These are phyloP conservation scores for Hirudo medicinalis DNA, from an alignment of 1,140 invertebrate species.

Conservation along the genomic window DNA sequence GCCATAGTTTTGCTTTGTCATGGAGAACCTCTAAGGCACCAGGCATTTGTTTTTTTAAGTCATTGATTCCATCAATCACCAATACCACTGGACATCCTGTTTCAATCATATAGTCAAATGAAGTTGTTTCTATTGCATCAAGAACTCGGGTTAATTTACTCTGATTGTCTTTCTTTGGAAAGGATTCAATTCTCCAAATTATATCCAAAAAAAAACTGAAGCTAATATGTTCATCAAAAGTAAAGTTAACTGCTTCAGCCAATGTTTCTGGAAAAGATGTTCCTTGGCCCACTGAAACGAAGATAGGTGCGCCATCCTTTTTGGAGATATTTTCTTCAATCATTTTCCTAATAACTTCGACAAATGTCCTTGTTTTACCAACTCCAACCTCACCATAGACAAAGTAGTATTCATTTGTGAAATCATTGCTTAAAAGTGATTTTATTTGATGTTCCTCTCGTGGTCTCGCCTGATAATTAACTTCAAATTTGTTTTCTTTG, in stretches of 20 bases:
- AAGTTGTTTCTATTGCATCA: slow-evolving; percentile 20
- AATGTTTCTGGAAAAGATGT: slow-evolving; percentile 19
- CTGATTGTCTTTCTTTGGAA: slow-evolving; percentile 20
- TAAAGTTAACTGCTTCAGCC: slow-evolving; percentile 21
- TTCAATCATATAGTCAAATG: slow-evolving; percentile 15
- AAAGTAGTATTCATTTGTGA: slow-evolving; percentile 21
- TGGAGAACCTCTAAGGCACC: slow-evolving; percentile 17
- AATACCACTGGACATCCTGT: slow-evolving; percentile 16
- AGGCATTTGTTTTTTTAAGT: slow-evolving; percentile 16
- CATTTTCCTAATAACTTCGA: slow-evolving; percentile 19
- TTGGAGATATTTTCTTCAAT: not conserved
- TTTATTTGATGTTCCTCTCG: slow-evolving; percentile 1
- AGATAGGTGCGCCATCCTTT: slow-evolving; percentile 19
- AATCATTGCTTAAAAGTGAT: not conserved
- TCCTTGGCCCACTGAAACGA: slow-evolving; percentile 16
- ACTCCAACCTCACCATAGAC: slow-evolving; percentile 19
- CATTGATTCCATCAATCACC: slow-evolving; percentile 20
- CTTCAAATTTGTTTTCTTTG: slow-evolving; percentile 19
- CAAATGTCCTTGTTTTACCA: slow-evolving; percentile 20
- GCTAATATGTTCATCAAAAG: slow-evolving; percentile 23
- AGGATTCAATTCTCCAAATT: slow-evolving; percentile 13
- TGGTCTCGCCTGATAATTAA: slow-evolving; percentile 10
- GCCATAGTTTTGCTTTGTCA: slow-evolving; percentile 23
- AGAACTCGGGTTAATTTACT: slow-evolving; percentile 20
- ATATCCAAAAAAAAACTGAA: slow-evolving; percentile 19